Evolutionary conservation across 2,888 invertebrate species (phyloP).

Genomic region (Agriopis aurantiaria): DNA sequence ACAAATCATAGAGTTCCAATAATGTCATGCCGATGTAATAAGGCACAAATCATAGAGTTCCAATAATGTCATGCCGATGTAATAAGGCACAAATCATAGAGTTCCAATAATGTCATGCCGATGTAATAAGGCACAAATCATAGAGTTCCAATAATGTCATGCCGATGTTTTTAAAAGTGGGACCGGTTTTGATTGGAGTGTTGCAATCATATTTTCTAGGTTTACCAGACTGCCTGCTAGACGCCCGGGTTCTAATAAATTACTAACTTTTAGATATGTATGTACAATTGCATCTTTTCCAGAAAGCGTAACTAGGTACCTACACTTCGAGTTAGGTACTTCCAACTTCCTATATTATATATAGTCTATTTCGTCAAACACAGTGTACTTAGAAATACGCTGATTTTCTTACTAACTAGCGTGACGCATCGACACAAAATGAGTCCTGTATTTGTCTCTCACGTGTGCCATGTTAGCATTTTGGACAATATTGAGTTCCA

Average conservation of each 20-base stretch:
- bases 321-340: too few relatives aligned
- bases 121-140: conserved; percentile 41
- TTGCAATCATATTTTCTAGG: conserved; percentile 25
- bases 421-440: too few relatives aligned
- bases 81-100: conserved; percentile 44
- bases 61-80: conserved; percentile 32
- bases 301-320: background rate
- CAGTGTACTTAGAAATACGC: too few relatives aligned
- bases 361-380: too few relatives aligned
- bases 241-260: conserved; percentile 21
- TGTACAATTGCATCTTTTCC: background rate
- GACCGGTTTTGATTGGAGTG: conserved; percentile 36
- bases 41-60: conserved; percentile 41
- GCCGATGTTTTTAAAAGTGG: conserved; percentile 21
- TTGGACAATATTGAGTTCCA: too few relatives aligned
- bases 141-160: conserved; percentile 38
- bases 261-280: background rate
- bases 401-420: too few relatives aligned
- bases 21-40: conserved; percentile 36
- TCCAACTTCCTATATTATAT: too few relatives aligned
- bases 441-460: too few relatives aligned
- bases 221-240: conserved; percentile 41
- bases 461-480: too few relatives aligned
- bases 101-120: conserved; percentile 34
- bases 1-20: conserved; percentile 42